Conservation (phyloP, 2,113 vertebrate genomes). For the Condylura cristata region DNA sequence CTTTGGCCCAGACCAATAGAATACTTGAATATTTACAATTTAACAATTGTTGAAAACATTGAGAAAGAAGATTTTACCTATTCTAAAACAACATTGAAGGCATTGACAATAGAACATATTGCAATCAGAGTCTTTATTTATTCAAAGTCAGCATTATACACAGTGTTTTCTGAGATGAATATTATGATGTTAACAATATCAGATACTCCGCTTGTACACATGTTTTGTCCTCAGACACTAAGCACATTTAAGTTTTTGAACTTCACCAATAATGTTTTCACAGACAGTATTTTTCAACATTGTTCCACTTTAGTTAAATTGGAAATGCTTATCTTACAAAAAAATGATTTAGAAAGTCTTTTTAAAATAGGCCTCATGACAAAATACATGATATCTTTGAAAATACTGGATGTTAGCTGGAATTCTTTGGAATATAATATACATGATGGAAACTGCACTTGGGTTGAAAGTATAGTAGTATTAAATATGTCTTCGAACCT, state of each 20-base stretch:
- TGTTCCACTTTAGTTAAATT: conserved; percentile 87
- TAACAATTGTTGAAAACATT: conserved; percentile 47
- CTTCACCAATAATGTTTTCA: conserved; percentile 89
- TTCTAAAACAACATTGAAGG: conserved; percentile 77
- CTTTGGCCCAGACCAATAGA: conserved; percentile 84
- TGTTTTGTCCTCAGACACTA: conserved; percentile 89
- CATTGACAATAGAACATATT: conserved; percentile 76
- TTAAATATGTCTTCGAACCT: conserved; percentile 90
- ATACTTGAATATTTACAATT: conserved; percentile 82
- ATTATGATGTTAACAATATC: conserved; percentile 84
- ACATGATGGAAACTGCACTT: conserved; percentile 76
- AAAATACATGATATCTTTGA: conserved; percentile 86
- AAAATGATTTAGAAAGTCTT: conserved; percentile 89
- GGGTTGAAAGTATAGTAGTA: conserved; percentile 84
- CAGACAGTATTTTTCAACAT: conserved; percentile 89
- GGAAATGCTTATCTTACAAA: conserved; percentile 83
- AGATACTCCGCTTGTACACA: conserved; percentile 88
- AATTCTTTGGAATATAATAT: conserved; percentile 87
- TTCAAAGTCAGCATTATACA: conserved; percentile 86
- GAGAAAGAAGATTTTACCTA: accelerated
- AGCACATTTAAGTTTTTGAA: conserved; percentile 87
- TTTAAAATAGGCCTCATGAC: conserved; percentile 86
- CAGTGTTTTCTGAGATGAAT: conserved; percentile 88
- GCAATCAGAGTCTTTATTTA: conserved; percentile 84
- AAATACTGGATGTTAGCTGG: conserved; percentile 87